Evolutionary conservation across 1,140 invertebrate genomes (phyloP).

Genomic region (Eulimnadia texana): DNA sequence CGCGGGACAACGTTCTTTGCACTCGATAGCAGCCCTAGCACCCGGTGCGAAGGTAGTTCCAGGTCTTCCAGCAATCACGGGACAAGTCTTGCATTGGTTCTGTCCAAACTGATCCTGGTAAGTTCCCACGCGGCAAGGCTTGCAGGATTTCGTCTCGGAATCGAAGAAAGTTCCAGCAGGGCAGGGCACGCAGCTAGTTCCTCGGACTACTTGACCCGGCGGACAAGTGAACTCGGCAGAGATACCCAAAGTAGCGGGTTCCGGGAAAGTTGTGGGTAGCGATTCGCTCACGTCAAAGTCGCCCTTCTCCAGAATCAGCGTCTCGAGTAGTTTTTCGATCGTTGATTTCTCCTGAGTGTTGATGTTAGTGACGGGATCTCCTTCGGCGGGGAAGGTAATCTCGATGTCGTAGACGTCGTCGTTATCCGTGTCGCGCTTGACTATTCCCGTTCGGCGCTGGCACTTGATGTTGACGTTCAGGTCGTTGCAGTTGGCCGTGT

Average conservation of each 20-base stretch:
- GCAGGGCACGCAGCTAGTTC: constrained; percentile 84
- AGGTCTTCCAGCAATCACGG: constrained; percentile 64
- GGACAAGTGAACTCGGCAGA: constrained; percentile 86
- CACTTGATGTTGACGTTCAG: constrained; percentile 78
- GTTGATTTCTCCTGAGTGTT: constrained; percentile 72
- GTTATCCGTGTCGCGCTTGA: constrained; percentile 45
- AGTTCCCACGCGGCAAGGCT: constrained; percentile 69
- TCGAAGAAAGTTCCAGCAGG: constrained; percentile 82
- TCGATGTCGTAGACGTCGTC: constrained; percentile 56
- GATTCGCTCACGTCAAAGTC: constrained; percentile 85
- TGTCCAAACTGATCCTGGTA: constrained; percentile 91
- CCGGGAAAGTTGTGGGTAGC: constrained; percentile 81
- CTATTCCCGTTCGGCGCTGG: constrained; percentile 51
- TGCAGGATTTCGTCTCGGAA: constrained; percentile 53
- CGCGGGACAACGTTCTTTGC: constrained; percentile 81
- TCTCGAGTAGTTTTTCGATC: constrained; percentile 66
- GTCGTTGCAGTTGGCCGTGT: constrained; percentile 57
- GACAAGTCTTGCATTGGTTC: constrained; percentile 71
- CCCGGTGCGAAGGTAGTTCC: constrained; percentile 74
- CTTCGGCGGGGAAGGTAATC: constrained; percentile 63
- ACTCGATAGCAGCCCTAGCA: constrained; percentile 71
- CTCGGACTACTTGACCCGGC: constrained; percentile 78
- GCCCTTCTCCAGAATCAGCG: constrained; percentile 76
- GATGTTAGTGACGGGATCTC: constrained; percentile 73
- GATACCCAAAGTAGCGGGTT: constrained; percentile 69